A percentile compares a stretch with the other conserved stretches of the same genome.
Evolutionary conservation across 1,140 invertebrate species (phyloP).

Genomic region (Ips typographus): DNA sequence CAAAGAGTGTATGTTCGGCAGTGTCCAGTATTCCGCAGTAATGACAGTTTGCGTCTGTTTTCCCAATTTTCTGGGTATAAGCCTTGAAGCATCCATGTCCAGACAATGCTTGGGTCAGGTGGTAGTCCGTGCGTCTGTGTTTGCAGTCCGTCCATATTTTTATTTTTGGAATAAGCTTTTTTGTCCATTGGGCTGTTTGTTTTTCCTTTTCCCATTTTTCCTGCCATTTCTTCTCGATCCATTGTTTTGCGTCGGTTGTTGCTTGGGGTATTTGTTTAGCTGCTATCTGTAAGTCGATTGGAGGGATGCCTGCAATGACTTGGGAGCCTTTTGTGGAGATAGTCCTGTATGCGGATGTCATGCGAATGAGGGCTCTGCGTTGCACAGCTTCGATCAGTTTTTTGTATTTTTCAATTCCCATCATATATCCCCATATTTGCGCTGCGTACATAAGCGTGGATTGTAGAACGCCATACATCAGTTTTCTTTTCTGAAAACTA

Average conservation of each 20-base stretch:
- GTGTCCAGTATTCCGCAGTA: neutral
- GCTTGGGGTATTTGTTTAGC: too few relatives aligned
- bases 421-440: neutral
- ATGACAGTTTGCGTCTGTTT: neutral
- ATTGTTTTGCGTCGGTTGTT: too few relatives aligned
- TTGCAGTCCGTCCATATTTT: neutral
- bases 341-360: neutral
- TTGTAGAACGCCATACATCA: neutral
- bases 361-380: too few relatives aligned
- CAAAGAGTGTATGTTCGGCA: conserved; percentile 8
- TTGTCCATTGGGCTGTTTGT: too few relatives aligned
- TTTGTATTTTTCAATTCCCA: too few relatives aligned
- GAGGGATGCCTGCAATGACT: too few relatives aligned
- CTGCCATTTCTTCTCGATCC: too few relatives aligned
- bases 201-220: too few relatives aligned
- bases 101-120: neutral
- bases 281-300: too few relatives aligned
- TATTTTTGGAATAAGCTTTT: too few relatives aligned
- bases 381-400: too few relatives aligned
- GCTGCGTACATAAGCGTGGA: neutral
- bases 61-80: conserved; percentile 21
- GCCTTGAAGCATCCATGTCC: conserved; percentile 22
- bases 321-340: neutral
- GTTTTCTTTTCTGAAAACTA: conserved; percentile 4
- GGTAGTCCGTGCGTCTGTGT: neutral